Conservation (phyloP, 2,113 vertebrate genomes). For the Engystomops pustulosus region DNA sequence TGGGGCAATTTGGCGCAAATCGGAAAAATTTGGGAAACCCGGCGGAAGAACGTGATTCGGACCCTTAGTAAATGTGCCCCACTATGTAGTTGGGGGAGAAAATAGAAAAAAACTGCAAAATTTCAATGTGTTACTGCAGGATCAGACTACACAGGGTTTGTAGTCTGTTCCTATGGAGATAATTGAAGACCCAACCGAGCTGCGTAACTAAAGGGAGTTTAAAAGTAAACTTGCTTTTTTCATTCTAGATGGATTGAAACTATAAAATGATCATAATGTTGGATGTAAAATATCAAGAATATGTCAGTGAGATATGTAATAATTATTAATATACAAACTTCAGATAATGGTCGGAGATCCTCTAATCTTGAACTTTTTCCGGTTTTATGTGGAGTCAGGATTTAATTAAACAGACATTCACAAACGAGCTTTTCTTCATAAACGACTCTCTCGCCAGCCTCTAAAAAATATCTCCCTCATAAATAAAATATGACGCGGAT, state of each 20-base stretch:
- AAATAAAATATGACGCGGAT: conserved; percentile 12
- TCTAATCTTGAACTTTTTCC: neutral
- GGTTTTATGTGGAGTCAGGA: neutral
- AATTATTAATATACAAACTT: neutral
- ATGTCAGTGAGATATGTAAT: neutral
- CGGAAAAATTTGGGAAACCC: too few relatives aligned
- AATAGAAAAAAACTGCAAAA: too few relatives aligned
- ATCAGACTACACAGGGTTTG: neutral
- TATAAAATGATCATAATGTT: too few relatives aligned
- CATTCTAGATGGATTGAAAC: neutral
- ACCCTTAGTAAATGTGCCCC: too few relatives aligned
- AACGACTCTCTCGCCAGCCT: neutral
- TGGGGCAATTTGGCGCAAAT: too few relatives aligned
- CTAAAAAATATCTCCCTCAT: neutral
- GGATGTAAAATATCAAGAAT: neutral
- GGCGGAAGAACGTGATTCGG: too few relatives aligned
- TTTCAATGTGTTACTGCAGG: too few relatives aligned
- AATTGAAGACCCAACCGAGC: neutral
- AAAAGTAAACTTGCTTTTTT: neutral
- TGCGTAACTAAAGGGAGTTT: neutral
- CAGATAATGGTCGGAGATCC: neutral
- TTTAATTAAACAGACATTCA: conserved; percentile 2
- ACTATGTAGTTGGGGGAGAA: too few relatives aligned
- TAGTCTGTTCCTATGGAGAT: neutral
- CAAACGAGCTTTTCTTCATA: conserved; percentile 7